Evolutionary conservation across 1,140 invertebrate genomes (phyloP).

Genomic region (Pseudomyrmex dendroicus): DNA sequence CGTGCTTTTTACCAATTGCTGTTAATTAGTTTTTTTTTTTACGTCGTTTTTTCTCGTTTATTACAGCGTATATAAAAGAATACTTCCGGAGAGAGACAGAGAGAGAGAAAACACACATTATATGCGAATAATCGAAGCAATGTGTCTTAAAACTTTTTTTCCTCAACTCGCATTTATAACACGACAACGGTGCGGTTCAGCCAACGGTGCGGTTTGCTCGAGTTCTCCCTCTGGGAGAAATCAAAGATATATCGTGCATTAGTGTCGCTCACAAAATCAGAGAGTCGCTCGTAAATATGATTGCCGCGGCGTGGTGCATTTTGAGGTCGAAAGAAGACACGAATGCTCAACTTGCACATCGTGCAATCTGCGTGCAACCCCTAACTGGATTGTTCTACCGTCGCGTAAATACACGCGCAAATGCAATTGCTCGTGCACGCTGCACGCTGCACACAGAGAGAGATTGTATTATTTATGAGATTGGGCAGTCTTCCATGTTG

Average conservation of each 20-base stretch:
- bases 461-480: slow-evolving; percentile 16
- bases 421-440: slow-evolving; percentile 41
- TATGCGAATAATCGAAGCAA: slow-evolving; percentile 43
- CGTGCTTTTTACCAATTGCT: background rate
- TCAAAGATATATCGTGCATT: slow-evolving; percentile 52
- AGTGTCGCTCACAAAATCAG: slow-evolving; percentile 48
- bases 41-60: background rate
- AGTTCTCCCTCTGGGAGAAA: slow-evolving; percentile 40
- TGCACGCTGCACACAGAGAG: slow-evolving; percentile 18
- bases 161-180: slow-evolving; percentile 42
- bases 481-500: slow-evolving; percentile 36
- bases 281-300: slow-evolving; percentile 12
- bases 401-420: slow-evolving; percentile 45
- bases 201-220: slow-evolving; percentile 37
- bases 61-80: background rate
- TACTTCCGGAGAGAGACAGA: no score
- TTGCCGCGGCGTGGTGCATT: slow-evolving; percentile 27
- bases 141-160: slow-evolving; percentile 58
- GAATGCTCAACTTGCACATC: slow-evolving; percentile 21
- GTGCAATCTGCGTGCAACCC: slow-evolving; percentile 33
- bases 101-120: no score
- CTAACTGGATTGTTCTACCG: slow-evolving; percentile 44
- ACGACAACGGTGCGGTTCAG: slow-evolving; percentile 35
- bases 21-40: background rate
- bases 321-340: slow-evolving; percentile 46